Percentiles rank a stretch among this genome's conserved stretches.
phyloP scores from a whole-genome alignment of 92 coral and sea anemone genomes.

The Heliopora coerulea region DNA sequence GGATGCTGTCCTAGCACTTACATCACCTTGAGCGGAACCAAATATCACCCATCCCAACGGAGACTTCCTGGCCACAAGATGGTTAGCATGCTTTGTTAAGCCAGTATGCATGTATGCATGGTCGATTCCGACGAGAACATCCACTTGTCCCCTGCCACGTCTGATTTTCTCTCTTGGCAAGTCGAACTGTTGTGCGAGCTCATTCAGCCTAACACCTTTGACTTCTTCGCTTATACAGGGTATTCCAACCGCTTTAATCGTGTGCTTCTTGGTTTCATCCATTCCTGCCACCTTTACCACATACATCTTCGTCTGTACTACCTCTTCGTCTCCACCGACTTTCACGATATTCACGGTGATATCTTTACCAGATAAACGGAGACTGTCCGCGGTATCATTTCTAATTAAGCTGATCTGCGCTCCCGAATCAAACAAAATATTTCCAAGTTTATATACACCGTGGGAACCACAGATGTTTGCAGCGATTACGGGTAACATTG shows the following conservation, averaged over 20 bases:
- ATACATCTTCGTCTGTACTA: slow-evolving; percentile 47
- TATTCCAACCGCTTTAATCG: slow-evolving; percentile 53
- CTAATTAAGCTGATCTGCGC: slow-evolving; percentile 42
- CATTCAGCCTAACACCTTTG: slow-evolving; percentile 8
- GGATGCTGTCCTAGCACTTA: neutral
- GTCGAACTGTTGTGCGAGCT: slow-evolving; percentile 39
- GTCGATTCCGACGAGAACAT: slow-evolving; percentile 50
- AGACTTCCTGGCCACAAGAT: slow-evolving; percentile 47
- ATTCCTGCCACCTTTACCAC: slow-evolving; percentile 37
- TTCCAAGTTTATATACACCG: slow-evolving; percentile 14
- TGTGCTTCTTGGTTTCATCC: slow-evolving; percentile 39
- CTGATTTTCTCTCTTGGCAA: slow-evolving; percentile 35
- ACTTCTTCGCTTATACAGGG: slow-evolving; percentile 51
- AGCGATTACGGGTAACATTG: too few relatives aligned
- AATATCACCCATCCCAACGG: slow-evolving; percentile 56
- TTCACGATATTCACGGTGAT: too few relatives aligned
- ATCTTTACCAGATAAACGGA: too few relatives aligned
- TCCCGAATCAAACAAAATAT: slow-evolving; percentile 23
- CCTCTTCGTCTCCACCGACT: slow-evolving; percentile 50
- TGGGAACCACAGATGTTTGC: slow-evolving; percentile 18
- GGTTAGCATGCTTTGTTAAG: slow-evolving; percentile 36
- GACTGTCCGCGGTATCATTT: slow-evolving; percentile 8
- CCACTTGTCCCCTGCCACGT: slow-evolving; percentile 46
- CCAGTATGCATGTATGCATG: slow-evolving; percentile 57
- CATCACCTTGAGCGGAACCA: slow-evolving; percentile 15